These are phyloP conservation scores for Erpornis zantholeuca DNA, from an alignment of 2,113 vertebrate genomes.

Conservation along the genomic window DNA sequence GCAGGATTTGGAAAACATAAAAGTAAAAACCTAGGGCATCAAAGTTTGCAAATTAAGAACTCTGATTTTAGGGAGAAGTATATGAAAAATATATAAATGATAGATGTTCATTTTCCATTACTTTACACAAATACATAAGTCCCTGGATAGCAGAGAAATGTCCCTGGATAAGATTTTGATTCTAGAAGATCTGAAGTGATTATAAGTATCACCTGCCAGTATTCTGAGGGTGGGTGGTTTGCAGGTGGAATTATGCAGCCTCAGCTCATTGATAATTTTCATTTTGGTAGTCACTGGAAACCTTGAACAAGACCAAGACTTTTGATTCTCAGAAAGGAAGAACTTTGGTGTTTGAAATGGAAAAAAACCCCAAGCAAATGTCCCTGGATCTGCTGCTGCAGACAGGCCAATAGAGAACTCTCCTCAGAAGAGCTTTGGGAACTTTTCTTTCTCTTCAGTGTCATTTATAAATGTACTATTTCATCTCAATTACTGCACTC, in stretches of 20 bases:
- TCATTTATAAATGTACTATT: not conserved
- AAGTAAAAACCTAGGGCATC: no score
- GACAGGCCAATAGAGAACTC: not conserved
- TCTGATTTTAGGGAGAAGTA: not conserved
- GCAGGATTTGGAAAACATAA: no score
- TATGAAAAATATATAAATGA: not conserved
- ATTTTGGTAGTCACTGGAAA: not conserved
- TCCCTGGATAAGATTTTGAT: not conserved
- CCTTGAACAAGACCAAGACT: not conserved
- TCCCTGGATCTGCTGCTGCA: not conserved
- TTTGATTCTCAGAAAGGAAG: not conserved
- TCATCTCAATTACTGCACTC: not conserved
- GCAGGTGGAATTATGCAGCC: not conserved
- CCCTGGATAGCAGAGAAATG: not conserved
- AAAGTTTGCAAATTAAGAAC: not conserved
- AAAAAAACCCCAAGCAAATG: not conserved
- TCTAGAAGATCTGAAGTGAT: not conserved
- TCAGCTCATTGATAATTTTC: not conserved
- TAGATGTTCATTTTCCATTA: not conserved
- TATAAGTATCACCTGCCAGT: not conserved
- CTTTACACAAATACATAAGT: fast-evolving
- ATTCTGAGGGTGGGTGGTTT: not conserved
- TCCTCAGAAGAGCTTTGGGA: not conserved
- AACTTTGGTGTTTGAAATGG: not conserved
- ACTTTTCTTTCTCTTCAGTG: not conserved